Evolutionary conservation across 2,888 invertebrate genomes (phyloP).

Genomic region (Drosophila borealis): DNA sequence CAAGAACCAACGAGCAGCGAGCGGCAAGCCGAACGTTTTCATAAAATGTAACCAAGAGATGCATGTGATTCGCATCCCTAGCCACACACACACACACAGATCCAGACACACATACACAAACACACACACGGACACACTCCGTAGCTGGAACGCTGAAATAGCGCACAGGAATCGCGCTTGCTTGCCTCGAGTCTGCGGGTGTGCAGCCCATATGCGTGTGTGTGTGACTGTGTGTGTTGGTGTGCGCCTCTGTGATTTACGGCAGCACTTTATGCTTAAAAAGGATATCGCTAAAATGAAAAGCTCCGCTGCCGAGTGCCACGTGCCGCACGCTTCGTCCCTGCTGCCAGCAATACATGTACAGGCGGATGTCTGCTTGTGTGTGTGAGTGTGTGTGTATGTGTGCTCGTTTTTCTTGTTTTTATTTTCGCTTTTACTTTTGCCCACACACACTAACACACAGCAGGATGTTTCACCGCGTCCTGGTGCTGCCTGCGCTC

Average conservation of each 20-base stretch:
- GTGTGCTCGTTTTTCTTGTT: slow-evolving; percentile 40
- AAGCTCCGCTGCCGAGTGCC: slow-evolving; percentile 71
- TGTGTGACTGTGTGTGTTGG: slow-evolving; percentile 30
- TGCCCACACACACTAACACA: slow-evolving; percentile 39
- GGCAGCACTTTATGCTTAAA: slow-evolving; percentile 82
- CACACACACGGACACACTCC: slow-evolving; percentile 11
- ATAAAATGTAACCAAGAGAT: slow-evolving; percentile 81
- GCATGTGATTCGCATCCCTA: slow-evolving; percentile 77
- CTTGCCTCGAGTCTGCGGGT: slow-evolving; percentile 52
- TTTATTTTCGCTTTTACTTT: slow-evolving; percentile 72
- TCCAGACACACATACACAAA: slow-evolving; percentile 33
- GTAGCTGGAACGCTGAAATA: slow-evolving; percentile 44
- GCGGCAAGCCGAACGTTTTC: slow-evolving; percentile 68
- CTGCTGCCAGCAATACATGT: slow-evolving; percentile 17
- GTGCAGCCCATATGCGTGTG: slow-evolving; percentile 20
- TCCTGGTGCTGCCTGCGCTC: slow-evolving; percentile 37
- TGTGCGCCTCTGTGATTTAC: slow-evolving; percentile 82
- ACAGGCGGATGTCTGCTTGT: slow-evolving; percentile 19
- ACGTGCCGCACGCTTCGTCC: slow-evolving; percentile 14
- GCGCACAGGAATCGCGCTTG: slow-evolving; percentile 63
- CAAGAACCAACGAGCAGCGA: slow-evolving; percentile 51
- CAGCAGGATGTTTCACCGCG: slow-evolving; percentile 70
- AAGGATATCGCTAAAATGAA: slow-evolving; percentile 83
- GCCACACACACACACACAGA: slow-evolving; percentile 34
- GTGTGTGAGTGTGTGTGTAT: slow-evolving; percentile 33